Evolutionary conservation across 2,797 vertebrate species (phyloP), one percentile per base, ranked within the genome.

Genomic region (Phoebastria nigripes): DNA sequence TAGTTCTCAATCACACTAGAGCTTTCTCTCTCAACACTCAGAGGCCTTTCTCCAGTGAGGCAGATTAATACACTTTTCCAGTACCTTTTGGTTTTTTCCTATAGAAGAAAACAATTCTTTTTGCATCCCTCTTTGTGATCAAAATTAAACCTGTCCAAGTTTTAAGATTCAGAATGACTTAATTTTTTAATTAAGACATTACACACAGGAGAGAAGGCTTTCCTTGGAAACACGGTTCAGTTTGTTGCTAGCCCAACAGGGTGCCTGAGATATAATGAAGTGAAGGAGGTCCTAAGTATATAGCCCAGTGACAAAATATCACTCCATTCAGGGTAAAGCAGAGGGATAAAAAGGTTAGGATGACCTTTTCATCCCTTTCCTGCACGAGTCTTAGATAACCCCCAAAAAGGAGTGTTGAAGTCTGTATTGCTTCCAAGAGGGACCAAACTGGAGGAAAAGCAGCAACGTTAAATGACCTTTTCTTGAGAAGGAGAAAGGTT

Each of bases 141-240:
- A 80, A 85, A 93, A 91, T 63, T 59, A 95, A 94, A 76, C 55
- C 31, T 84, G 70, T 84, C 77, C 47, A 82, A 49, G 67, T 74
- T 61, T 88, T 74, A 82, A 74, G 73, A 87, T 61, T 52, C 66
- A 87, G 81, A 91, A 82, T 92, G 20, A 94, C 91, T 94, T 90
- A 35, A 77, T 73, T 82, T 91, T 91, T 95, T 95, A 95, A 93
- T 94, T 90, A 94, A 82, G 85, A 88, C 85, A 82, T 96, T 90
- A 73, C 55, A 73, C 28, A 44, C 42, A 55, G 31, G 24, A 90
- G n/a, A 94, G 49, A 70, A 55, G 26, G 19, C 80, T 92, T 95
- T 93, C 86, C 90, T 44, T 89, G 88, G 92, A 87, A 92, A 95
- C 90, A 46, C 63, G 31, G 29, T 89, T 93, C 70, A 44, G 37